Evolutionary conservation across 2,888 invertebrate genomes (phyloP).

Genomic region (Acanthacorydalis orientalis): DNA sequence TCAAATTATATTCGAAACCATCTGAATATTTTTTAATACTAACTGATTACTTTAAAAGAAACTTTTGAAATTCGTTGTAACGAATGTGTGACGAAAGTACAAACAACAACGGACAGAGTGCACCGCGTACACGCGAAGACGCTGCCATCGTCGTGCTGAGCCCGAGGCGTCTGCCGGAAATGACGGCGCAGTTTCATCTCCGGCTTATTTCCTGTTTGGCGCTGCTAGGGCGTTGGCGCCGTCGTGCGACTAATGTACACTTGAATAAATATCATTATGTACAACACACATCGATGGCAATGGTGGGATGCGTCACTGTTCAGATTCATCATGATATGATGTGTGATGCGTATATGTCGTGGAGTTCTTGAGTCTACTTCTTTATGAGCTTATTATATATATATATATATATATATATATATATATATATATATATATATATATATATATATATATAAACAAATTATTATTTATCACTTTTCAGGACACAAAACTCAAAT

Average conservation of each 20-base stretch:
- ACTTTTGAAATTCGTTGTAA: background rate
- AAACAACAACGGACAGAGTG: background rate
- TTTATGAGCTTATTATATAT: background rate
- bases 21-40: background rate
- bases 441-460: no score
- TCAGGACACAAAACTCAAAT: no score
- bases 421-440: no score
- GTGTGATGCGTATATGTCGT: background rate
- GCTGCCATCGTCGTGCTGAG: background rate
- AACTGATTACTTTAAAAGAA: background rate
- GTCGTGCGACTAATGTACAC: constrained; percentile 20
- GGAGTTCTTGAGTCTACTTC: background rate
- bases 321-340: background rate
- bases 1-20: no score
- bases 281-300: background rate
- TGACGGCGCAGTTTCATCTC: constrained; percentile 33
- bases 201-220: constrained; percentile 29
- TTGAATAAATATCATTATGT: constrained; percentile 8
- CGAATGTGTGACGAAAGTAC: background rate
- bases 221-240: constrained; percentile 13
- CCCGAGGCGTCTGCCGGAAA: constrained; percentile 25
- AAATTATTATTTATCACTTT: no score
- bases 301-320: background rate
- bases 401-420: no score
- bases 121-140: background rate